Evolutionary conservation across 37 sponge, comb jelly and placozoan genomes (phyloP), one percentile per base, ranked within the genome.

Genomic region (Crambe crambe): DNA sequence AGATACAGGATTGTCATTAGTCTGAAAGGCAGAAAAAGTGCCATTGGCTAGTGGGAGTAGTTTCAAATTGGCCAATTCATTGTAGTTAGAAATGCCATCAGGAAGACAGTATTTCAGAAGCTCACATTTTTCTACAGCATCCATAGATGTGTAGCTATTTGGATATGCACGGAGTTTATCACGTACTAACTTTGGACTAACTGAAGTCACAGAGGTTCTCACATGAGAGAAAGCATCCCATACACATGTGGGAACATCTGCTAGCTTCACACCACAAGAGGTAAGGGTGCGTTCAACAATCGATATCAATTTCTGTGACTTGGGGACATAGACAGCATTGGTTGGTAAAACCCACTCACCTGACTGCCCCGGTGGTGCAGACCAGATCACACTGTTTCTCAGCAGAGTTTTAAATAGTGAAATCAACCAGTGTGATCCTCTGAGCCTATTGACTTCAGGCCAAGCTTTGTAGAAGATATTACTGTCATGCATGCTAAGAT

Each of bases 21-120:
- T 23, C n/a, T 77, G 43, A 61, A 86, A 86, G 42, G 39, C 20
- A 73, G 40, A 25, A 65, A 86, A 86, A 34, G 37, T 42, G 22
- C 59, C 69, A 67, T 86, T 73, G 3, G 68, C 74, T 34, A 86
- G n/a, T 59, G 86, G 80, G 10, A 86, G 66, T 26, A 86, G 58
- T 27, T 73, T 57, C 21, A 86, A 22, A 1, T 68, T 80, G 36
- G 30, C 22, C 30, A 86, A 43, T 1, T 79, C 78, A 32, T 39
- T 54, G 54, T 73, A n/a, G n/a, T n/a, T n/a, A n/a, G n/a, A 79
- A 2, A n/a, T n/a, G 2, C 40, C 62, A 36, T 86, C 86, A 22
- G 67, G 56, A 18, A 77, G 65, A 58, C 86, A 86, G 60, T 86
- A 86, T 40, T 18, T 41, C 2, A 86, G 75, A 12, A 86, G 58